Evolutionary conservation across 1,140 invertebrate species (phyloP).

Genomic region (Rhyacophila brunnea): DNA sequence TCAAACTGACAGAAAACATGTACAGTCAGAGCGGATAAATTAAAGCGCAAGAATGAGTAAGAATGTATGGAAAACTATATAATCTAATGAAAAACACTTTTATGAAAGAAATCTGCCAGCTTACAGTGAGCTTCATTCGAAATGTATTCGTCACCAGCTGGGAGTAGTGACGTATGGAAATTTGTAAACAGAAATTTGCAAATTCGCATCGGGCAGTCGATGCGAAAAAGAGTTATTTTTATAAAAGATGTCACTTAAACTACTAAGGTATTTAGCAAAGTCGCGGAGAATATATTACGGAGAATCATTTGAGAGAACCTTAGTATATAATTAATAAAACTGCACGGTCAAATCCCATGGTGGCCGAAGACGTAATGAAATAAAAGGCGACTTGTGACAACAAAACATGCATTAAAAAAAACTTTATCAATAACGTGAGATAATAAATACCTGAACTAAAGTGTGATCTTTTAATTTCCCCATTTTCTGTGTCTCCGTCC

Average conservation of each 20-base stretch:
- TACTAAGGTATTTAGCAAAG: not conserved
- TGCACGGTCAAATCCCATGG: constrained; percentile 28
- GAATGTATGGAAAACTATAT: not conserved
- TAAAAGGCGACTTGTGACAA: constrained; percentile 33
- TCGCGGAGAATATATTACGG: too few relatives aligned
- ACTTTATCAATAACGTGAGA: constrained; percentile 15
- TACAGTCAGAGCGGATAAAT: not conserved
- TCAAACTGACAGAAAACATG: not conserved
- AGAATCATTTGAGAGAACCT: too few relatives aligned
- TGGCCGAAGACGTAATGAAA: constrained; percentile 49
- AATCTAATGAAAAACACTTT: constrained; percentile 13
- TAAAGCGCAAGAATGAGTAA: not conserved
- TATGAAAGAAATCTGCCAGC: constrained; percentile 19
- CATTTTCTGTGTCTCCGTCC: constrained; percentile 82
- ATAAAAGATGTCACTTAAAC: constrained; percentile 12
- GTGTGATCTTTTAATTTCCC: constrained; percentile 83
- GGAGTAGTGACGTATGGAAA: constrained; percentile 30
- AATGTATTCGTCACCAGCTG: constrained; percentile 31
- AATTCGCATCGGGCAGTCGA: constrained; percentile 3
- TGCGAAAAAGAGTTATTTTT: constrained; percentile 15
- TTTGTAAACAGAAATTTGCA: constrained; percentile 32
- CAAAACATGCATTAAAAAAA: constrained; percentile 19
- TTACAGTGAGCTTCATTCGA: constrained; percentile 22
- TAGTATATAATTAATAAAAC: constrained; percentile 17
- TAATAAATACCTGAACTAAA: constrained; percentile 74